phyloP scores from a whole-genome alignment of 2,888 invertebrate species.

The Drosophila yooni region DNA sequence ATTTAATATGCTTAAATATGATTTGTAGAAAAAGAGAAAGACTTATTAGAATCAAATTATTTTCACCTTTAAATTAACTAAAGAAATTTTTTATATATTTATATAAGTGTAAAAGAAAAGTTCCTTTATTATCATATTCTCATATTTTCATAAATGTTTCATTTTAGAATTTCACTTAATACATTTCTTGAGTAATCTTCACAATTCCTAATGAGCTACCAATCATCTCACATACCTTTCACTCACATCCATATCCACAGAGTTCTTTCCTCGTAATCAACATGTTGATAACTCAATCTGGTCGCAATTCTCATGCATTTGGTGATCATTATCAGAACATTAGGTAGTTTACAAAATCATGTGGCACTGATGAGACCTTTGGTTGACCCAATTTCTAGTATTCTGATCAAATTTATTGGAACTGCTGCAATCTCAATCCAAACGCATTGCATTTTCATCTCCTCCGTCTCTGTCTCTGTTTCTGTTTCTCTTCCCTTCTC shows the following conservation, averaged over 20 bases:
- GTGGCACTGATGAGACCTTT: slow-evolving; percentile 35
- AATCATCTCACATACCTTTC: slow-evolving; percentile 13
- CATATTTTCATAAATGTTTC: neutral
- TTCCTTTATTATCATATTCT: neutral
- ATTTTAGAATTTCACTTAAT: slow-evolving; percentile 4
- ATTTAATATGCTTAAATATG: too few relatives aligned
- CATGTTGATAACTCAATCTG: slow-evolving; percentile 42
- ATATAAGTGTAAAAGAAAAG: neutral
- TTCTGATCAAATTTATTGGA: slow-evolving; percentile 63
- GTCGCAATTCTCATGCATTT: slow-evolving; percentile 24
- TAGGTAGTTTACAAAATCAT: slow-evolving; percentile 26
- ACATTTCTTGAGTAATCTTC: neutral
- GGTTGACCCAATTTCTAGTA: slow-evolving; percentile 46
- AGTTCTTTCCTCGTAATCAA: slow-evolving; percentile 8
- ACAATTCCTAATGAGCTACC: slow-evolving; percentile 11
- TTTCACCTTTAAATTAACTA: neutral
- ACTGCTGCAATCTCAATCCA: slow-evolving; percentile 37
- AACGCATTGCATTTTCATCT: slow-evolving; percentile 49
- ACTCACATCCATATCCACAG: neutral
- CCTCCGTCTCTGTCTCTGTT: slow-evolving; percentile 34
- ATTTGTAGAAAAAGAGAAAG: neutral
- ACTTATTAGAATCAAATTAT: neutral
- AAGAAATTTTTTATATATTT: neutral
- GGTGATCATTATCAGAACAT: slow-evolving; percentile 40
- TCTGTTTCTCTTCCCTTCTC: neutral